A percentile compares a stretch with the other conserved stretches of the same genome.
phyloP scores from a whole-genome alignment of 1,140 invertebrate genomes.

The Drosophila fuyamai region DNA sequence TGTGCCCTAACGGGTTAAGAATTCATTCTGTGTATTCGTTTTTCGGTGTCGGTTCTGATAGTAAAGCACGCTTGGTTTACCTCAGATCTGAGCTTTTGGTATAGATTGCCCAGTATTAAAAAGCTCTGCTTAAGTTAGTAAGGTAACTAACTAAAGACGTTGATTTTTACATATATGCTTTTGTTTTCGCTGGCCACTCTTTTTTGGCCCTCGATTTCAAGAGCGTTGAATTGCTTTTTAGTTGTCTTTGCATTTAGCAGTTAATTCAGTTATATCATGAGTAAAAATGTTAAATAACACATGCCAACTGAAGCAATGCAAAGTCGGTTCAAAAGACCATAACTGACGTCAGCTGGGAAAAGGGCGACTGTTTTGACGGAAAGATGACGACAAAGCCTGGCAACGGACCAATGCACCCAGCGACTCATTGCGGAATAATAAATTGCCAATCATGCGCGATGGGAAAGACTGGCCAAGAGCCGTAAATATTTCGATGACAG shows the following conservation, averaged over 20 bases:
- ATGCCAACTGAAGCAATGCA: constrained; percentile 56
- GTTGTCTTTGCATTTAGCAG: constrained; percentile 39
- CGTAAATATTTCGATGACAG: neutral
- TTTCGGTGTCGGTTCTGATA: no score
- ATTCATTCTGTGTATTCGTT: no score
- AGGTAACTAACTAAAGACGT: neutral
- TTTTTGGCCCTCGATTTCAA: constrained; percentile 39
- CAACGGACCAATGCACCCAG: constrained; percentile 56
- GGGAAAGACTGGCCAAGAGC: constrained; percentile 3
- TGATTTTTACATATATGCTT: neutral
- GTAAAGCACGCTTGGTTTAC: no score
- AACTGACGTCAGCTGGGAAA: constrained; percentile 43
- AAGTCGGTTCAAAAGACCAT: constrained; percentile 43
- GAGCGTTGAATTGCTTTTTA: constrained; percentile 14
- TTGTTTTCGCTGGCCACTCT: constrained; percentile 25
- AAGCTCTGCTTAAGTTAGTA: neutral
- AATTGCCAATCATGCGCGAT: constrained; percentile 25
- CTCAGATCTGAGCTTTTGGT: neutral
- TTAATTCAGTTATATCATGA: constrained; percentile 53
- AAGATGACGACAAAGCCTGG: constrained; percentile 14
- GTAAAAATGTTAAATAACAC: constrained; percentile 53
- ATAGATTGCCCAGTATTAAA: neutral
- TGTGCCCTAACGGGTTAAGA: no score
- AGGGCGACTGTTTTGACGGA: constrained; percentile 14
- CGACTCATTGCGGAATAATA: constrained; percentile 30